These are phyloP conservation scores for Camponotus floridanus DNA, from an alignment of 1,140 invertebrate genomes.

Conservation along the genomic window DNA sequence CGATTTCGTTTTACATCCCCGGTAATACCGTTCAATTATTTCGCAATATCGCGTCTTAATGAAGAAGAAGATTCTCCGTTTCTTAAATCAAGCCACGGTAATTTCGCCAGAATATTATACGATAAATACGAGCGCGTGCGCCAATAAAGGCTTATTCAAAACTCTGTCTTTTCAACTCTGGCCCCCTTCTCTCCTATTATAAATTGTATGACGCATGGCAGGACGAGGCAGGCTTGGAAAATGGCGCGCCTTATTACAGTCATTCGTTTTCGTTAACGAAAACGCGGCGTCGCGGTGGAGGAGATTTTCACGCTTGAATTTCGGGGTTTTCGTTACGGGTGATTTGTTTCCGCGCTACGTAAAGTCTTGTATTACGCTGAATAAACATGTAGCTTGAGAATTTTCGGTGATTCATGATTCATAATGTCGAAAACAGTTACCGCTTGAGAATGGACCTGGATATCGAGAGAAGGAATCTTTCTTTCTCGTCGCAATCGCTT, in stretches of 20 bases:
- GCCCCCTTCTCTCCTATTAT: slow-evolving; percentile 20
- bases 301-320: slow-evolving; percentile 61
- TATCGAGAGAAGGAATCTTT: neutral
- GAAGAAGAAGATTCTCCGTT: neutral
- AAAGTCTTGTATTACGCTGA: slow-evolving; percentile 43
- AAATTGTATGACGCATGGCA: slow-evolving; percentile 56
- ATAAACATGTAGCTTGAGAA: slow-evolving; percentile 37
- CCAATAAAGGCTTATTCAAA: slow-evolving; percentile 52
- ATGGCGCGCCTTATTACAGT: slow-evolving; percentile 57
- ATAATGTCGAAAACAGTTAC: slow-evolving; percentile 20
- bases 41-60: neutral
- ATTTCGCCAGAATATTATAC: slow-evolving; percentile 14
- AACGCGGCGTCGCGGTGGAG: slow-evolving; percentile 36
- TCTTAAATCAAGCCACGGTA: neutral
- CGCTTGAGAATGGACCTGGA: neutral
- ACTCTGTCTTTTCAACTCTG: slow-evolving; percentile 16
- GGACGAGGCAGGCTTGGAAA: slow-evolving; percentile 45
- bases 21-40: slow-evolving; percentile 1
- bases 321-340: slow-evolving; percentile 50
- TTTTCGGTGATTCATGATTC: slow-evolving; percentile 28
- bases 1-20: neutral
- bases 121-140: neutral
- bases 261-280: slow-evolving; percentile 64
- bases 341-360: slow-evolving; percentile 52
- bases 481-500: neutral